A percentile compares a stretch with the other conserved stretches of the same genome.
These are phyloP conservation scores for Pheucticus melanocephalus DNA, from an alignment of 2,113 vertebrate genomes.

Conservation along the genomic window DNA sequence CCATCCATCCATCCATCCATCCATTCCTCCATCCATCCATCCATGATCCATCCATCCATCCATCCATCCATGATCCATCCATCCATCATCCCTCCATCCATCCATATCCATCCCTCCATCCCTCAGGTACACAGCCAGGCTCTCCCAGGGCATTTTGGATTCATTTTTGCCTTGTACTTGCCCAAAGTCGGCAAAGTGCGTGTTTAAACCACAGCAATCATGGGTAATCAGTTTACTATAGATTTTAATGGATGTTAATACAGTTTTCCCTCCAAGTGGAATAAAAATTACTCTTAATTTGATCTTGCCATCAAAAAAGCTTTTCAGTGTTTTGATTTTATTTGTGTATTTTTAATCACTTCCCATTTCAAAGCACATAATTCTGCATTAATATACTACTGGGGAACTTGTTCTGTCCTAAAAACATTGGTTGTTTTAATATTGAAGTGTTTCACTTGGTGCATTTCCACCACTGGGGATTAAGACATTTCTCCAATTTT, in stretches of 20 bases:
- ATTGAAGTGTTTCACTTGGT: neutral
- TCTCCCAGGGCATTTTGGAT: neutral
- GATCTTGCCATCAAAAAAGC: constrained; percentile 13
- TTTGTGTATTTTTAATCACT: constrained; percentile 24
- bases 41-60: too few species aligned
- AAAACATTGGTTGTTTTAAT: neutral
- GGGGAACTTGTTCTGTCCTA: neutral
- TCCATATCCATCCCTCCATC: neutral
- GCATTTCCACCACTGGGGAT: neutral
- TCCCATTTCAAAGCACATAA: constrained; percentile 7
- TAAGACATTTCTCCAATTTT: neutral
- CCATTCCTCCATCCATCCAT: too few species aligned
- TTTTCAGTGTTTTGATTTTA: neutral
- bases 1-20: too few species aligned
- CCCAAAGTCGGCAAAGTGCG: neutral
- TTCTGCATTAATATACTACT: neutral
- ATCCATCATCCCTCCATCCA: too few species aligned
- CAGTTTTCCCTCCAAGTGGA: constrained; percentile 36
- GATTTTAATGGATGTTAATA: constrained; percentile 62
- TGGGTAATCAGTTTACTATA: constrained; percentile 44
- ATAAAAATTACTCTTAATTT: constrained; percentile 44
- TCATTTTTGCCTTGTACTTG: neutral
- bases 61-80: too few species aligned
- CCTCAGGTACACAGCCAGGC: neutral
- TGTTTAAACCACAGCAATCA: neutral